phyloP scores from a whole-genome alignment of 1,140 invertebrate species.

The Drosophila kohkoa region DNA sequence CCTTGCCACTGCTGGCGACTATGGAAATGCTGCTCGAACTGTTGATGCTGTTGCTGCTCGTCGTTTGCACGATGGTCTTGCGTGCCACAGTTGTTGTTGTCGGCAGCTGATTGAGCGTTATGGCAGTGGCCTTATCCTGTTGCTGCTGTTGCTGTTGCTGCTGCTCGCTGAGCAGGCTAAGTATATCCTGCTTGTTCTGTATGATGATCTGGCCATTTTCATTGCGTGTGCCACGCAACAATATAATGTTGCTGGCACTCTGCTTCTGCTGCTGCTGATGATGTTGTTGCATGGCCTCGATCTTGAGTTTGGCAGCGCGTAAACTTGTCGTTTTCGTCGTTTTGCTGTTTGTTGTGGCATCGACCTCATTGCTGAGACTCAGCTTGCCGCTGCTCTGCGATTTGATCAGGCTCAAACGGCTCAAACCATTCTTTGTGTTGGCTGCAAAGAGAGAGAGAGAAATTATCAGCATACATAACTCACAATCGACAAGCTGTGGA shows the following conservation, averaged over 20 bases:
- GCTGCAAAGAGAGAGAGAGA: conserved; percentile 29
- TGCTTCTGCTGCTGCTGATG: conserved; percentile 47
- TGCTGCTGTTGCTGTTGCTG: conserved; percentile 79
- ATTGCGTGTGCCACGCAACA: conserved; percentile 83
- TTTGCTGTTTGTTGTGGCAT: conserved; percentile 42
- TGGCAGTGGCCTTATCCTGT: conserved; percentile 71
- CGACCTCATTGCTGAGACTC: conserved; percentile 61
- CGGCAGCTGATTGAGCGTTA: conserved; percentile 77
- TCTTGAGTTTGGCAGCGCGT: conserved; percentile 76
- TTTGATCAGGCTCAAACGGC: conserved; percentile 58
- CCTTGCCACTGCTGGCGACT: conserved; percentile 65
- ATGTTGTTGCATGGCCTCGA: conserved; percentile 78
- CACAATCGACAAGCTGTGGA: conserved; percentile 16
- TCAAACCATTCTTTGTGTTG: conserved; percentile 64
- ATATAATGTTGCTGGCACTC: conserved; percentile 76
- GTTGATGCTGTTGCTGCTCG: conserved; percentile 43
- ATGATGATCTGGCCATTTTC: conserved; percentile 84
- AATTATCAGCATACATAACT: background rate
- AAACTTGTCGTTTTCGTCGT: conserved; percentile 65
- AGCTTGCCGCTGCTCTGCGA: conserved; percentile 73
- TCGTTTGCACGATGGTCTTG: conserved; percentile 67
- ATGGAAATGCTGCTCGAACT: conserved; percentile 57
- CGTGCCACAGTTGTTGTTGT: conserved; percentile 74
- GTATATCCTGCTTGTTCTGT: conserved; percentile 83
- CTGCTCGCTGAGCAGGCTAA: conserved; percentile 77